phyloP scores from a whole-genome alignment of 2,113 vertebrate genomes.

The Numida meleagris region DNA sequence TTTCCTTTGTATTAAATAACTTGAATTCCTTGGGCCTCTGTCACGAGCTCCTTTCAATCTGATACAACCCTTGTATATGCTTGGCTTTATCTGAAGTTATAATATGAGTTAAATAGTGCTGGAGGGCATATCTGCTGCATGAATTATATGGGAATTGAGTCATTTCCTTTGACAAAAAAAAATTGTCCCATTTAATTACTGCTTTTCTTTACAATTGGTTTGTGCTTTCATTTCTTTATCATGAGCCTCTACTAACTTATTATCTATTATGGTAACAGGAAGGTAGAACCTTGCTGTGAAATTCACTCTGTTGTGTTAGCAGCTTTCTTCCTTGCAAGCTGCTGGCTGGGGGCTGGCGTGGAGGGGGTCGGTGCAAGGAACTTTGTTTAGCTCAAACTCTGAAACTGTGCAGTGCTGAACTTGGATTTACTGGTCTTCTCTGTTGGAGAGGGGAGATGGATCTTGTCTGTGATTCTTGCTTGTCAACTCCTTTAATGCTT shows the following conservation, averaged over 20 bases:
- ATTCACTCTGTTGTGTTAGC: not conserved
- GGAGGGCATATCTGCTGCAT: not conserved
- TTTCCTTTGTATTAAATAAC: not conserved
- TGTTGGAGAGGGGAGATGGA: not conserved
- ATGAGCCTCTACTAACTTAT: not conserved
- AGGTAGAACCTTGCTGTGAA: not conserved
- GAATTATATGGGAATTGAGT: not conserved
- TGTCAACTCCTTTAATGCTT: not conserved
- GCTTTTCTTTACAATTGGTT: not conserved
- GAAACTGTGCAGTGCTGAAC: accelerated
- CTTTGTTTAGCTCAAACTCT: not conserved
- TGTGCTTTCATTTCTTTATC: not conserved
- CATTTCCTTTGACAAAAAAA: not conserved
- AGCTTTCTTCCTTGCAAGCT: not conserved
- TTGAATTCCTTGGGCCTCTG: not conserved
- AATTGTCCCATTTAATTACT: not conserved
- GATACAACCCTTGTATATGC: not conserved
- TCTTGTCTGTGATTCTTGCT: not conserved
- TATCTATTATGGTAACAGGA: not conserved
- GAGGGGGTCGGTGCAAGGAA: not conserved
- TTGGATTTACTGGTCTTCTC: not conserved
- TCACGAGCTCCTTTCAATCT: not conserved
- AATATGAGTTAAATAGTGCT: not conserved
- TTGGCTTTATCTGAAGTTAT: not conserved
- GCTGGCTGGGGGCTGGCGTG: not conserved